Conservation (phyloP, 2,797 vertebrate species). For the Lophotriccus pileatus region DNA sequence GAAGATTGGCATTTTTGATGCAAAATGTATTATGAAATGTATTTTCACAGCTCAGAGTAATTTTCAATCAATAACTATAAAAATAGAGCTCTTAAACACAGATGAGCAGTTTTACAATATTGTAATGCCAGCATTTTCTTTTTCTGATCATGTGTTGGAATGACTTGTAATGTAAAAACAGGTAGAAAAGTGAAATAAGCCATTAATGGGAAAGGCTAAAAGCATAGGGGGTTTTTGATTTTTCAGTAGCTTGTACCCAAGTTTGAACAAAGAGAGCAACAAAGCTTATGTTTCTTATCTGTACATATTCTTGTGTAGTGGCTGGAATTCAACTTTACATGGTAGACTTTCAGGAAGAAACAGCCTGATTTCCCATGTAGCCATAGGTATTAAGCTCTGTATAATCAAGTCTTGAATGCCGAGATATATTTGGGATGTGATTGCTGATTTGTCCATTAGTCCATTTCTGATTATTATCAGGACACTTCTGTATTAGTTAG, state of each 20-base stretch:
- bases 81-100: slow-evolving; percentile 17
- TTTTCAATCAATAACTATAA: not conserved
- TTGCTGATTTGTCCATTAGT: not conserved
- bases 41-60: not conserved
- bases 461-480: not conserved
- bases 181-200: not conserved
- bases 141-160: slow-evolving; percentile 10
- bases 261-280: not conserved
- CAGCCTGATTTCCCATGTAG: not conserved
- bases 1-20: not conserved
- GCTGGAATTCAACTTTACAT: not conserved
- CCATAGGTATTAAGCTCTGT: not conserved
- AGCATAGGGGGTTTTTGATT: not conserved
- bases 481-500: not conserved
- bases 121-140: not conserved
- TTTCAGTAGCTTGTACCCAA: not conserved
- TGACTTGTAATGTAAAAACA: not conserved
- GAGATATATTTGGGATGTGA: not conserved
- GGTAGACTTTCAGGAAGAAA: not conserved
- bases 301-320: not conserved
- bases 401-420: not conserved
- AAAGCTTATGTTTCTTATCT: not conserved
- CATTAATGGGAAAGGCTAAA: not conserved
- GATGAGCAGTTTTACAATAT: not conserved
- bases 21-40: not conserved